Percentiles rank a stretch among this genome's conserved stretches.
phyloP scores from a whole-genome alignment of 2,113 vertebrate genomes.

The Poicephalus meyeri region DNA sequence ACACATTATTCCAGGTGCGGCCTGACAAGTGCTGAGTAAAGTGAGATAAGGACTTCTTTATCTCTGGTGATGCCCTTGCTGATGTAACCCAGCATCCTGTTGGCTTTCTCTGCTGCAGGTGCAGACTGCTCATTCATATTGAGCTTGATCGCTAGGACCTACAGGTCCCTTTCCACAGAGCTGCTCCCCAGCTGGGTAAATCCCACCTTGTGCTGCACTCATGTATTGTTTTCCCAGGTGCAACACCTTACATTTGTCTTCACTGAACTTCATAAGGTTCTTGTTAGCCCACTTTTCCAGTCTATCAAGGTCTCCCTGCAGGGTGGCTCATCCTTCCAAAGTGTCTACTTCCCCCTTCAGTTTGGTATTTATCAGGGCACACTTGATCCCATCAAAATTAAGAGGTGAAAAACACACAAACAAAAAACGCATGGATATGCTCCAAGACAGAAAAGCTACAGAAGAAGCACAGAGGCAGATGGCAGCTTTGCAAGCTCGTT shows the following conservation, averaged over 20 bases:
- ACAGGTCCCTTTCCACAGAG: not conserved
- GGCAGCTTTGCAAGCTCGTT: not conserved
- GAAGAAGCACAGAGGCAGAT: not conserved
- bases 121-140: too few species aligned
- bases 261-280: not conserved
- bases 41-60: not conserved
- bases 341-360: rapidly evolving
- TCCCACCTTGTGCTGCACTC: not conserved
- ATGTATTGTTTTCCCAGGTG: not conserved
- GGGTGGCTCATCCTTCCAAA: not conserved
- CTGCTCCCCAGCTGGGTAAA: not conserved
- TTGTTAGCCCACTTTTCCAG: not conserved
- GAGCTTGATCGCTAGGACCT: not conserved
- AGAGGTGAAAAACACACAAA: not conserved
- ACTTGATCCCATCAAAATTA: not conserved
- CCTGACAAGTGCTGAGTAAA: not conserved
- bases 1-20: not conserved
- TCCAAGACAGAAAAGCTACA: not conserved
- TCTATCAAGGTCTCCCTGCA: not conserved
- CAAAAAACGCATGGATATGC: not conserved
- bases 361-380: not conserved
- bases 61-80: not conserved
- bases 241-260: not conserved
- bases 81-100: not conserved
- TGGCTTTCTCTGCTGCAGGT: not conserved